Evolutionary conservation across 2,113 vertebrate species (phyloP).

Genomic region (Syngnathus typhle): DNA sequence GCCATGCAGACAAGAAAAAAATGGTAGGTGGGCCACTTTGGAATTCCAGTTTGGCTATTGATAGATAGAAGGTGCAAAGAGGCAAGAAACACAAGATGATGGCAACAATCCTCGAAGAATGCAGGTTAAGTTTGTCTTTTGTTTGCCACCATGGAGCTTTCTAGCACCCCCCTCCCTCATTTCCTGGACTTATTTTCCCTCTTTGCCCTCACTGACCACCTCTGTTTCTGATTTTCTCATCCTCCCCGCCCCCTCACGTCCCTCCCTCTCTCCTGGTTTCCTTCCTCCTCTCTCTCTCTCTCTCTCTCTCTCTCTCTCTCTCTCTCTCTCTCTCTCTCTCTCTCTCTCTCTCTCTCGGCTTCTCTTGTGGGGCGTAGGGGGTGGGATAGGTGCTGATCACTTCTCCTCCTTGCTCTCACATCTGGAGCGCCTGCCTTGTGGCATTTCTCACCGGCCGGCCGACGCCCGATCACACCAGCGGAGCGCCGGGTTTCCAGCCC

Average conservation of each 20-base stretch:
- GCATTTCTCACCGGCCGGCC: constrained; percentile 40
- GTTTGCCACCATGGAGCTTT: not conserved
- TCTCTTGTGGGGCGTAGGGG: constrained; percentile 34
- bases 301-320: constrained; percentile 24
- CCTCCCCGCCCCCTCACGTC: constrained; percentile 5
- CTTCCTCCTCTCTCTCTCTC: constrained; percentile 29
- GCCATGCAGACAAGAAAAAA: constrained; percentile 60
- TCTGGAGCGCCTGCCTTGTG: constrained; percentile 62
- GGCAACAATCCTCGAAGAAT: no score
- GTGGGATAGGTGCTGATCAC: constrained; percentile 50
- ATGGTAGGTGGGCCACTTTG: constrained; percentile 31
- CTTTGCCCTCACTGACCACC: constrained; percentile 30
- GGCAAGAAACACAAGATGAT: no score
- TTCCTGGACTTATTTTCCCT: constrained; percentile 52
- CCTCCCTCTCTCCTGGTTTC: constrained; percentile 14
- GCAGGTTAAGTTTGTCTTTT: not conserved
- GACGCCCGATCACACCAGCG: constrained; percentile 18
- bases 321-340: constrained; percentile 37
- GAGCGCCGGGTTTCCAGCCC: constrained; percentile 41
- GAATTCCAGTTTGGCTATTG: no score
- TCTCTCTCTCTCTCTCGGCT: constrained; percentile 27
- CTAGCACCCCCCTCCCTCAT: constrained; percentile 18
- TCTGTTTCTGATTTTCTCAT: constrained; percentile 53
- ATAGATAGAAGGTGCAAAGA: no score
- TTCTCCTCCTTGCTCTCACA: constrained; percentile 61